phyloP scores from a whole-genome alignment of 2,797 vertebrate genomes.

The Pseudopleuronectes americanus region DNA sequence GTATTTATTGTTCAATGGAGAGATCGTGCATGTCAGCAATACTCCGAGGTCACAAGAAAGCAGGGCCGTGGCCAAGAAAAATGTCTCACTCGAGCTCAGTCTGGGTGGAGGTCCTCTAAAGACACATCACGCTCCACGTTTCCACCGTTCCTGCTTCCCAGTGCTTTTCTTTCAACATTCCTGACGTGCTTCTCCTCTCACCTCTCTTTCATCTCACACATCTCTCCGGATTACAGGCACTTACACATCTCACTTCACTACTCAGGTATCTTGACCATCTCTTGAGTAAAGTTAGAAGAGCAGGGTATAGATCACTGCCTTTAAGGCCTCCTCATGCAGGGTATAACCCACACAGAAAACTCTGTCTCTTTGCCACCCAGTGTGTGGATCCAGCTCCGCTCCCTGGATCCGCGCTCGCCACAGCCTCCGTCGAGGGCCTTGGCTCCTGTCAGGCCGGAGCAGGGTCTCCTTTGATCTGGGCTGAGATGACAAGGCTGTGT shows the following conservation, averaged over 20 bases:
- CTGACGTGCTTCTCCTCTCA: constrained; percentile 48
- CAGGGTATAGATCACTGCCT: neutral
- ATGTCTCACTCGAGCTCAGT: constrained; percentile 19
- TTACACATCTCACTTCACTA: constrained; percentile 11
- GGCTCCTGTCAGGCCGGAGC: constrained; percentile 52
- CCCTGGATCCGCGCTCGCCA: constrained; percentile 15
- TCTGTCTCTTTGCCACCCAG: constrained; percentile 18
- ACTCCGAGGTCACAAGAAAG: constrained; percentile 46
- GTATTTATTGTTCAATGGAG: constrained; percentile 52
- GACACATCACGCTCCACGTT: constrained; percentile 39
- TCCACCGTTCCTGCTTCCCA: constrained; percentile 32
- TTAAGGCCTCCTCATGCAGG: neutral
- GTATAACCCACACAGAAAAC: neutral
- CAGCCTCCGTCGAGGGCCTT: constrained; percentile 45
- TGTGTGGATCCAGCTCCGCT: constrained; percentile 25
- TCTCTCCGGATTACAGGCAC: constrained; percentile 23
- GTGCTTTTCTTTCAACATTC: constrained; percentile 66
- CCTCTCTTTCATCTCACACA: constrained; percentile 47
- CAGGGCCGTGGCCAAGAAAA: constrained; percentile 47
- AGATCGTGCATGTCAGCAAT: constrained; percentile 39
- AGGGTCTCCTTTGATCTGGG: constrained; percentile 68
- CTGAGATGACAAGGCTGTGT: constrained; percentile 66
- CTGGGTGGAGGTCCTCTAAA: constrained; percentile 62
- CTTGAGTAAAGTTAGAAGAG: neutral
- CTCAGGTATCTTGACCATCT: constrained; percentile 16